Evolutionary conservation across 1,140 invertebrate genomes (phyloP).

Genomic region (Procambarus virginalis): DNA sequence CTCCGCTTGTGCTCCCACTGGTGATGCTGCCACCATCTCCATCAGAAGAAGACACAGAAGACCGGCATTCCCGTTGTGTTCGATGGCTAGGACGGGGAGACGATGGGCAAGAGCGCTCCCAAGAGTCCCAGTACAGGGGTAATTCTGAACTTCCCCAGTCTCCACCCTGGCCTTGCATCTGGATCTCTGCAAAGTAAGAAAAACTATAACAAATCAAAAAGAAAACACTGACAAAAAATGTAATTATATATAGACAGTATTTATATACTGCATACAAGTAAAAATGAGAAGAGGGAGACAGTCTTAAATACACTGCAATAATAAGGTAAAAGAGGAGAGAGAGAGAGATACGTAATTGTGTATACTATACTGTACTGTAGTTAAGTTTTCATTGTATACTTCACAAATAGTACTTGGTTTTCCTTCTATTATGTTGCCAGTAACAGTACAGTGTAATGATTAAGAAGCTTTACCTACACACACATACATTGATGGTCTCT

Average conservation of each 20-base stretch:
- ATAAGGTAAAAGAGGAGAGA: too few species aligned
- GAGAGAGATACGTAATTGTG: too few species aligned
- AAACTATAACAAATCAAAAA: too few species aligned
- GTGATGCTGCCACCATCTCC: slow-evolving; percentile 60
- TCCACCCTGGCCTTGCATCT: slow-evolving; percentile 77
- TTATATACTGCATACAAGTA: too few species aligned
- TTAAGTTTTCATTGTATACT: too few species aligned
- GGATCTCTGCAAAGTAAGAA: slow-evolving; percentile 76
- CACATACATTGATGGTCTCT: slow-evolving; percentile 34
- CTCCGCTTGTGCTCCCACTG: slow-evolving; percentile 51
- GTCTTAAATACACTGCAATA: too few species aligned
- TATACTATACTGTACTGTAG: too few species aligned
- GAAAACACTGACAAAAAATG: too few species aligned
- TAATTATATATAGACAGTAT: too few species aligned
- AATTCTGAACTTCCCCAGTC: slow-evolving; percentile 76
- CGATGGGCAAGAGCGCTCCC: slow-evolving; percentile 78
- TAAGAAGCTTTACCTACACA: not conserved
- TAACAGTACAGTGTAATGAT: not conserved
- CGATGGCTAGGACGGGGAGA: slow-evolving; percentile 66
- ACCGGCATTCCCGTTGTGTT: slow-evolving; percentile 66
- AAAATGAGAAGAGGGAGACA: too few species aligned
- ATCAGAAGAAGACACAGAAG: slow-evolving; percentile 71
- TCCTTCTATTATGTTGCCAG: too few species aligned
- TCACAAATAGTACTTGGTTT: too few species aligned
- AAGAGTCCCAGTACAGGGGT: slow-evolving; percentile 93